Evolutionary conservation across 2,888 invertebrate species (phyloP).

Genomic region (Melangyna quadrimaculata): DNA sequence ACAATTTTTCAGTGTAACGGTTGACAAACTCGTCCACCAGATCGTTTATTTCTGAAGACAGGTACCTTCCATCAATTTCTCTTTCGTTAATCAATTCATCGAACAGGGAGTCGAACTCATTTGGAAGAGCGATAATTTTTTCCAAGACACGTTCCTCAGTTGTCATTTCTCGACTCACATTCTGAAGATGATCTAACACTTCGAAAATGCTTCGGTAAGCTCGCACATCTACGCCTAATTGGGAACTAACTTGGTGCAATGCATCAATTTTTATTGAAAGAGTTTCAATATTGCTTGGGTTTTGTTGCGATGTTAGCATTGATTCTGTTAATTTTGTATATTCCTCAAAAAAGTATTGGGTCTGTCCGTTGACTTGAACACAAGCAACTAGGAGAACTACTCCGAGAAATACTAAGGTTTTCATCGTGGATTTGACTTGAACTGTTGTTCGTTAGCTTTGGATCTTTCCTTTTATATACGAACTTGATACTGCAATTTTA

Average conservation of each 20-base stretch:
- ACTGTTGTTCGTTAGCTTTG: constrained; percentile 4
- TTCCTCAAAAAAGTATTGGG: not conserved
- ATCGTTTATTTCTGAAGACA: constrained; percentile 12
- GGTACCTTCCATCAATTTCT: not conserved
- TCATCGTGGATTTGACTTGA: constrained; percentile 4
- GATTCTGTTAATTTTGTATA: not conserved
- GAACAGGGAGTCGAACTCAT: not conserved
- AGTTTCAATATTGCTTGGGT: not conserved
- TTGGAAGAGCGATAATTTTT: not conserved
- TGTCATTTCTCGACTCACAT: not conserved
- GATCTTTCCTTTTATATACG: too few species aligned
- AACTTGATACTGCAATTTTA: too few species aligned
- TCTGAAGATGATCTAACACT: accelerated
- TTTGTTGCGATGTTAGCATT: not conserved
- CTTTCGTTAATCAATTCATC: constrained; percentile 5
- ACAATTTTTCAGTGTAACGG: not conserved
- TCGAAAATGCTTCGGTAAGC: not conserved
- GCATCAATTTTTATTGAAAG: not conserved
- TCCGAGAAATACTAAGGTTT: constrained; percentile 1
- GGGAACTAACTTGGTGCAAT: not conserved
- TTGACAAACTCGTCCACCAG: constrained; percentile 29
- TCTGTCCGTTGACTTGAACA: not conserved
- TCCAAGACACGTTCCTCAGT: not conserved
- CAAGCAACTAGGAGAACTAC: not conserved
- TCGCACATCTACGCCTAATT: not conserved